Conservation (phyloP, 2,888 invertebrate species). For the Actias luna region DNA sequence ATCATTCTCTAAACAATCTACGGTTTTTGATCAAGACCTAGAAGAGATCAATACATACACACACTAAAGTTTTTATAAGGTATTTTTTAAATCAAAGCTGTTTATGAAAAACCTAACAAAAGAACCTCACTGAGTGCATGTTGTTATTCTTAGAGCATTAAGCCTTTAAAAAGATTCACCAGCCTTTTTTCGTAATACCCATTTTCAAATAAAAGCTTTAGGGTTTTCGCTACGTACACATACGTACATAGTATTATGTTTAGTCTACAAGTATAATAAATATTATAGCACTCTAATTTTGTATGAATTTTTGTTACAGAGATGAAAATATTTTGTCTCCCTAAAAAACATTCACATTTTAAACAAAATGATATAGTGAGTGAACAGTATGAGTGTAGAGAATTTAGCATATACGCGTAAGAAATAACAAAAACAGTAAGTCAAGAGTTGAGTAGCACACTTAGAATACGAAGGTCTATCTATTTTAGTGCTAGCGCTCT, state of each 20-base stretch:
- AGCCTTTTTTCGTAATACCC: not conserved
- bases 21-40: too few species aligned
- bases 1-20: too few species aligned
- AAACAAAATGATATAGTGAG: too few species aligned
- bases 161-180: not conserved
- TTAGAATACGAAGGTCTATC: too few species aligned
- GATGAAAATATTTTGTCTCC: too few species aligned
- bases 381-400: too few species aligned
- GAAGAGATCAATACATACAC: not conserved
- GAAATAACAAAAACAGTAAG: too few species aligned
- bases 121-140: constrained; percentile 6
- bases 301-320: too few species aligned
- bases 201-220: not conserved
- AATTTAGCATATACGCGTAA: too few species aligned
- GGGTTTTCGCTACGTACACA: not conserved
- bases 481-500: too few species aligned
- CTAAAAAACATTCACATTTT: too few species aligned
- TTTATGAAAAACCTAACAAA: constrained; percentile 3
- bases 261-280: not conserved
- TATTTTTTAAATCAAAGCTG: constrained; percentile 4
- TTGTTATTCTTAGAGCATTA: not conserved
- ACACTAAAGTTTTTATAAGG: not conserved
- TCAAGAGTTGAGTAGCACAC: too few species aligned
- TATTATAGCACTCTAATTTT: not conserved
- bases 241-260: not conserved